Conservation (phyloP, 2,888 invertebrate species). For the Ichneumon xanthorius region DNA sequence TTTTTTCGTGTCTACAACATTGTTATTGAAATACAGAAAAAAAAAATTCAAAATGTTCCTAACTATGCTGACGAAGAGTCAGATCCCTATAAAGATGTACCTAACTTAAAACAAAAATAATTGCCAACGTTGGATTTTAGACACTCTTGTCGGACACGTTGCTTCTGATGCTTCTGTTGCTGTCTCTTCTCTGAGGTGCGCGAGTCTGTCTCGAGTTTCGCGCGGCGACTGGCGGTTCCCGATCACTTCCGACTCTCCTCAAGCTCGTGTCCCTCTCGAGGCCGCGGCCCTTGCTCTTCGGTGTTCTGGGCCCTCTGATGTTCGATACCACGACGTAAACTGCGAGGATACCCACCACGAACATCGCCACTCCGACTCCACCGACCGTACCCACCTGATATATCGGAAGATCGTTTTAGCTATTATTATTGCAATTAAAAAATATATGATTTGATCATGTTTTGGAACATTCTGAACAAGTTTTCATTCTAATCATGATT, state of each 20-base stretch:
- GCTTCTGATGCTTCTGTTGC: slow-evolving; percentile 79
- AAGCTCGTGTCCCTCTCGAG: slow-evolving; percentile 78
- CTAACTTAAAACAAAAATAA: background rate
- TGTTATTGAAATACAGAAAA: background rate
- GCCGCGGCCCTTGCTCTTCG: slow-evolving; percentile 72
- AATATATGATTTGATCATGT: background rate
- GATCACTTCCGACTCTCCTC: slow-evolving; percentile 79
- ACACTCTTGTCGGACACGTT: slow-evolving; percentile 82
- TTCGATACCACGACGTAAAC: slow-evolving; percentile 81
- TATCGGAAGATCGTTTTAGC: background rate
- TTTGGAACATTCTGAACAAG: no score
- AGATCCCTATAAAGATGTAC: background rate
- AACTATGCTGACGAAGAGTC: background rate
- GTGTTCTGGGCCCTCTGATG: slow-evolving; percentile 77
- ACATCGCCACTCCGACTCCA: slow-evolving; percentile 82
- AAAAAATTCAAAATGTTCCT: background rate
- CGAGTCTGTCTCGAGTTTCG: slow-evolving; percentile 66
- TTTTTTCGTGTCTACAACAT: background rate
- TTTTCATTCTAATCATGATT: background rate
- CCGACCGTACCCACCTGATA: slow-evolving; percentile 80
- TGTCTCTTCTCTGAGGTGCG: slow-evolving; percentile 77
- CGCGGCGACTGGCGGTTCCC: slow-evolving; percentile 69
- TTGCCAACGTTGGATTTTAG: slow-evolving; percentile 59
- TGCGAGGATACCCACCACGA: slow-evolving; percentile 80
- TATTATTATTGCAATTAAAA: background rate